phyloP scores from a whole-genome alignment of 2,797 vertebrate species.

The Hydrophis major region DNA sequence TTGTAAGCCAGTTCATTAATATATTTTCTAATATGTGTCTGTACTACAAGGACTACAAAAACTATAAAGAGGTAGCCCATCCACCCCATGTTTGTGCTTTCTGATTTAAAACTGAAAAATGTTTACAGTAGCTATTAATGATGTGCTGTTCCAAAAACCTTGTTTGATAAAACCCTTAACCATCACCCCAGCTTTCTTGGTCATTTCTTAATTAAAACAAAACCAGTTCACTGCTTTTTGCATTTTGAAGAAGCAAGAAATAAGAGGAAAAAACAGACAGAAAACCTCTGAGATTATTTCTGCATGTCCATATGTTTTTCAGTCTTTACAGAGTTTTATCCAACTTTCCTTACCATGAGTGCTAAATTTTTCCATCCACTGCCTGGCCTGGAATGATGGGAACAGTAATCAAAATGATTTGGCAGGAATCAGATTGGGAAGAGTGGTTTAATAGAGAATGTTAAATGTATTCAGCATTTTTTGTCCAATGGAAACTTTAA shows the following conservation, averaged over 20 bases:
- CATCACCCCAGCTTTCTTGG: neutral
- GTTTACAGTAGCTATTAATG: too few relatives aligned
- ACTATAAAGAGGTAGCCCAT: neutral
- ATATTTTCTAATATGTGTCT: neutral
- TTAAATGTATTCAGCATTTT: neutral
- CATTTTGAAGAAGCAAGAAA: neutral
- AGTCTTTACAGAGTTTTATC: neutral
- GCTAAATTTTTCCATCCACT: neutral
- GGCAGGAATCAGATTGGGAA: neutral
- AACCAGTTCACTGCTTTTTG: neutral
- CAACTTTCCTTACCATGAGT: neutral
- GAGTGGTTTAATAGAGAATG: neutral
- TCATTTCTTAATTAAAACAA: neutral
- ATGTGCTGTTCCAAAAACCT: neutral
- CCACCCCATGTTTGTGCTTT: neutral
- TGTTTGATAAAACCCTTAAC: neutral
- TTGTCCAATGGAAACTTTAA: neutral
- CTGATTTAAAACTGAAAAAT: neutral
- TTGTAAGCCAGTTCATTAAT: neutral
- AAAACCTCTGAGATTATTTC: neutral
- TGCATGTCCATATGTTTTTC: neutral
- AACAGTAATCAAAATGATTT: neutral
- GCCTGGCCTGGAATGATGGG: neutral
- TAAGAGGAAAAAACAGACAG: neutral
- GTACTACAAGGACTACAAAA: neutral